Percentiles rank a stretch among this genome's conserved stretches.
phyloP scores from a whole-genome alignment of 2,113 vertebrate species.

The Nyctibius bracteatus region DNA sequence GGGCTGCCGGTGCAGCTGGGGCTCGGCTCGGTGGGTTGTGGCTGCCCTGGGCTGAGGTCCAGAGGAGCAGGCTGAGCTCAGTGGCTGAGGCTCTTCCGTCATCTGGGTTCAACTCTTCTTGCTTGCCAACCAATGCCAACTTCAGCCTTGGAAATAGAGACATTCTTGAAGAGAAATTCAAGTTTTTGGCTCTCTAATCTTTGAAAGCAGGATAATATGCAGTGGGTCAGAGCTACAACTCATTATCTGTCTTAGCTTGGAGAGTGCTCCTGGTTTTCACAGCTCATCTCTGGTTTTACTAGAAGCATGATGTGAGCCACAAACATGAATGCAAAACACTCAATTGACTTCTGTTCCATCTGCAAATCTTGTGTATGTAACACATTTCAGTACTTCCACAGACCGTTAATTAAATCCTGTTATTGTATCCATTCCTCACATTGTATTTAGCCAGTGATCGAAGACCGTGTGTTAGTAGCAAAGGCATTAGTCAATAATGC shows the following conservation, averaged over 20 bases:
- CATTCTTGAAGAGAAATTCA: not conserved
- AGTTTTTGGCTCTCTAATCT: not conserved
- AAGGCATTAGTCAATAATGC: not conserved
- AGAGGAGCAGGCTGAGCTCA: not conserved
- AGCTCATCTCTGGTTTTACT: not conserved
- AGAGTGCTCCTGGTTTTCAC: not conserved
- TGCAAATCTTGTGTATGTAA: not conserved
- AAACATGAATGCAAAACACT: not conserved
- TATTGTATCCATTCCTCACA: not conserved
- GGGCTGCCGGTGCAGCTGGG: not conserved
- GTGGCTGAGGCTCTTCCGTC: not conserved
- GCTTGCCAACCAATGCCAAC: not conserved
- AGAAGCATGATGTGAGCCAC: not conserved
- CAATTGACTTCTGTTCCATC: not conserved
- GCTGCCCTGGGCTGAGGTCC: not conserved
- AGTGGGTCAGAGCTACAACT: not conserved
- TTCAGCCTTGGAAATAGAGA: not conserved
- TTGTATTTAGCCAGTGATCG: not conserved
- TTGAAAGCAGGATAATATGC: not conserved
- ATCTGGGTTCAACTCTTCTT: not conserved
- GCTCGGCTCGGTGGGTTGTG: fast-evolving
- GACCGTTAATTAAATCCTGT: slow-evolving; percentile 18
- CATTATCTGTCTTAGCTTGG: not conserved
- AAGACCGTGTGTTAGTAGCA: not conserved
- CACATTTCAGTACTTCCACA: not conserved